Evolutionary conservation across 1,140 invertebrate species (phyloP), one percentile per base, ranked within the genome.

Genomic region (Wasmannia auropunctata): DNA sequence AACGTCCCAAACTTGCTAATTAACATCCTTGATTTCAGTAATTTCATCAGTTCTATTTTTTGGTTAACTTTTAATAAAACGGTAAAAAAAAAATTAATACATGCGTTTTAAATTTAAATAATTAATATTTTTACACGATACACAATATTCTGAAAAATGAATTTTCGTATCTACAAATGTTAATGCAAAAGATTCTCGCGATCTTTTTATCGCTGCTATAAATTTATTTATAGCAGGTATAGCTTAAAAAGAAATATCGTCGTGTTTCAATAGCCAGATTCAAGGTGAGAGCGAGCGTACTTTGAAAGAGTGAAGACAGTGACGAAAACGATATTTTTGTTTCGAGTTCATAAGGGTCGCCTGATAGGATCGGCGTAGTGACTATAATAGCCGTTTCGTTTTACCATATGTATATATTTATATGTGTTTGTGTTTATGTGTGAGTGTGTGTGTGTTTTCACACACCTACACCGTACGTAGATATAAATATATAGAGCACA

Each of bases 351-450:
- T 31, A 34, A 43, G 58, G 77, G 85, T 83, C 54, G 83, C 2
- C 8, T 25, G 91, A 91, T 91, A 80, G 76, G 14, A 91, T 91
- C 69, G n/a, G n/a, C n/a, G n/a, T n/a, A n/a, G n/a, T n/a, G n/a
- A n/a, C n/a, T n/a, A n/a, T n/a, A n/a, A n/a, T n/a, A n/a, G 74
- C 43, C 37, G 65, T 83, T 85, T 84, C 85, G 56, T 90, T 46
- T n/a, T 67, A 31, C 2, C 14, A 10, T 54, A 54, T n/a, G 49
- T 34, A 14, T 4, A 51, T n/a, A 28, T n/a, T 16, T 28, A 37
- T 6, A 37, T 37, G 37, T 25, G 3, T 11, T 8, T 16, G 10
- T 22, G 19, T 7, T 43, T 4, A 25, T 37, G n/a, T 19, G 11
- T 19, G 16, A 16, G 11, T 14, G 14, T 31, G 6, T 6, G 16